Percentiles rank a stretch among this genome's conserved stretches.
These are phyloP conservation scores for Phyllotreta cruciferae DNA, from an alignment of 2,888 invertebrate species.

Conservation along the genomic window DNA sequence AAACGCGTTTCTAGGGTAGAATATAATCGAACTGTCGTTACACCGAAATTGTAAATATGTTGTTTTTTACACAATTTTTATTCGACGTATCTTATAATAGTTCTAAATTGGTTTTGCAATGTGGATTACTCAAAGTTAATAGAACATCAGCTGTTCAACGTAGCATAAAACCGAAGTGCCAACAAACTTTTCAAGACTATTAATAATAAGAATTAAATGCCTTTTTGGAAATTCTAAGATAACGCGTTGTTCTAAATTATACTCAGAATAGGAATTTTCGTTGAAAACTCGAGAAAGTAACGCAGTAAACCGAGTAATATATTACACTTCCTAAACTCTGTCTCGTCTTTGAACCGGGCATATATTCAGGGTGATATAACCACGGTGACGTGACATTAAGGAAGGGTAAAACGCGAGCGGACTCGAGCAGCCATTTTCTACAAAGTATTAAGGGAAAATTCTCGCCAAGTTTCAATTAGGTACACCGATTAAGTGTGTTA, in stretches of 20 bases:
- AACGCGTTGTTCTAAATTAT: slow-evolving; percentile 25
- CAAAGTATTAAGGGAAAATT: slow-evolving; percentile 41
- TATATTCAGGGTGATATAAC: slow-evolving; percentile 32
- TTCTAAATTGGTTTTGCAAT: not conserved
- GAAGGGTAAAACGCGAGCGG: slow-evolving; percentile 40
- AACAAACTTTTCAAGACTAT: slow-evolving; percentile 17
- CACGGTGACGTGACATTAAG: slow-evolving; percentile 39
- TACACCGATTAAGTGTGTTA: slow-evolving; percentile 50
- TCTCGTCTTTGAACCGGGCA: slow-evolving; percentile 26
- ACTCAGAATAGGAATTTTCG: slow-evolving; percentile 25
- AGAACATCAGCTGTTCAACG: slow-evolving; percentile 17
- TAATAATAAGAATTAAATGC: slow-evolving; percentile 27
- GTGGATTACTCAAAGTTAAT: slow-evolving; percentile 9
- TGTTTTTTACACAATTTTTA: not conserved
- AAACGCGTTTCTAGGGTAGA: slow-evolving; percentile 7
- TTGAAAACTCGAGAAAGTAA: slow-evolving; percentile 24
- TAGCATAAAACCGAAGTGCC: slow-evolving; percentile 21
- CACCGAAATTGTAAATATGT: slow-evolving; percentile 2
- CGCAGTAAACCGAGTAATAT: slow-evolving; percentile 29
- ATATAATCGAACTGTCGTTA: slow-evolving; percentile 15
- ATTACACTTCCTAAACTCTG: slow-evolving; percentile 28
- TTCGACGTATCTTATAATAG: not conserved
- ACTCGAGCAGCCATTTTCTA: slow-evolving; percentile 46
- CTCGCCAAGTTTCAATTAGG: slow-evolving; percentile 54
- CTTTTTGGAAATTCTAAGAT: slow-evolving; percentile 25